These are phyloP conservation scores for Graptemys geographica DNA, from an alignment of 2,797 vertebrate species.

Conservation along the genomic window DNA sequence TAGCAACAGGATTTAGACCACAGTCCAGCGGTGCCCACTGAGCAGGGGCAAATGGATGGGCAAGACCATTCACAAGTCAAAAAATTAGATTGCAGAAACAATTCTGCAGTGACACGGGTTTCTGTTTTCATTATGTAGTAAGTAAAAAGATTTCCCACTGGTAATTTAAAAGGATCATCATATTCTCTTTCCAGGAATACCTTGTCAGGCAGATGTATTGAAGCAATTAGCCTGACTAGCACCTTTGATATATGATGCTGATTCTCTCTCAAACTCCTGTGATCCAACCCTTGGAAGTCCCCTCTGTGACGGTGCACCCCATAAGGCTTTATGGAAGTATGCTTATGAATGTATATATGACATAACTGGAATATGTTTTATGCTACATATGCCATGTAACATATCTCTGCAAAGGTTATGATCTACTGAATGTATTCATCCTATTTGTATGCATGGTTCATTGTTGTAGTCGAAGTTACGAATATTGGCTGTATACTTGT, in stretches of 20 bases:
- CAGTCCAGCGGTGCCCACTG: neutral
- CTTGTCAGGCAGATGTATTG: neutral
- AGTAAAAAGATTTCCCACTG: neutral
- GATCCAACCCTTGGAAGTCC: neutral
- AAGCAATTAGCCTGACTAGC: neutral
- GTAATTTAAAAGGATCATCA: neutral
- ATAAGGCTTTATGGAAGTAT: too few species aligned
- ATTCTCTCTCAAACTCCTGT: neutral
- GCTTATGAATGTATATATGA: too few species aligned
- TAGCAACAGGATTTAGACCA: neutral
- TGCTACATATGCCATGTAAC: too few species aligned
- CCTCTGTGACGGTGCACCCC: too few species aligned
- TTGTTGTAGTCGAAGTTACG: too few species aligned
- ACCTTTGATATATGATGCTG: neutral
- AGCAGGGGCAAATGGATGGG: neutral
- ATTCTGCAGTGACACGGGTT: neutral
- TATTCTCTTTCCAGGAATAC: neutral
- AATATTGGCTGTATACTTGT: too few species aligned
- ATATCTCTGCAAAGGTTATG: too few species aligned
- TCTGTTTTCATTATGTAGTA: neutral
- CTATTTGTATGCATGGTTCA: too few species aligned
- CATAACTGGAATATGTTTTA: too few species aligned
- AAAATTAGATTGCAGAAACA: neutral
- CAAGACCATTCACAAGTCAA: neutral
- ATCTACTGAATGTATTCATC: too few species aligned